Conservation (phyloP, 2,888 invertebrate genomes). For the Diogma glabrata region DNA sequence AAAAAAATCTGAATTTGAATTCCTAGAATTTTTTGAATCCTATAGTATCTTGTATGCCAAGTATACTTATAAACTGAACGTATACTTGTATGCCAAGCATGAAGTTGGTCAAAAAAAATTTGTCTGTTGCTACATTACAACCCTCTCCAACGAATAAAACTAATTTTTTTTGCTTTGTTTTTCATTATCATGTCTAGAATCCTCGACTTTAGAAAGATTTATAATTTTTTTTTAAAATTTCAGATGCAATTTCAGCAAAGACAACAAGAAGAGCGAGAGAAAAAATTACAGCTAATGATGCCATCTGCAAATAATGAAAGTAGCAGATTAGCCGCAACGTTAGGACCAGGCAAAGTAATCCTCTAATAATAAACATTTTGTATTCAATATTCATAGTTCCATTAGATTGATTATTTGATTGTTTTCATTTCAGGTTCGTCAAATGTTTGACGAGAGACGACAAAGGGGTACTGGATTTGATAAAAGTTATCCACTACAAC, state of each 20-base stretch:
- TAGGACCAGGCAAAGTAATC: slow-evolving; percentile 32
- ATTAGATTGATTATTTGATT: slow-evolving; percentile 11
- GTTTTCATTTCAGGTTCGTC: slow-evolving; percentile 49
- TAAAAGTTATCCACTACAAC: slow-evolving; percentile 70
- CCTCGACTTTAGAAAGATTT: not conserved
- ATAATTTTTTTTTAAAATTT: slow-evolving; percentile 24
- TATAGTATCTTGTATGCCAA: no score
- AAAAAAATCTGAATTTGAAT: no score
- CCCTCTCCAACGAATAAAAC: no score
- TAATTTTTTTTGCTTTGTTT: not conserved
- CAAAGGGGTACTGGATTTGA: slow-evolving; percentile 62
- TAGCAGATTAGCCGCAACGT: slow-evolving; percentile 20
- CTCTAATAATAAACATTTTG: not conserved
- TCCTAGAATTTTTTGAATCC: no score
- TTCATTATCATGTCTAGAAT: not conserved
- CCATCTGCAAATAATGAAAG: slow-evolving; percentile 14
- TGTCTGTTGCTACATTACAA: no score
- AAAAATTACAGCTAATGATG: slow-evolving; percentile 56
- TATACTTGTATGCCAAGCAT: no score
- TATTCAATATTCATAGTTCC: not conserved
- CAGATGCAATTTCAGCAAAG: slow-evolving; percentile 77
- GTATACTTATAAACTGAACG: no score
- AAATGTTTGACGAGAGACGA: slow-evolving; percentile 75
- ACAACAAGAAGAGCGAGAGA: slow-evolving; percentile 68
- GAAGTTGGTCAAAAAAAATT: no score